Evolutionary conservation across 92 coral and sea anemone genomes (phyloP), one percentile per base, ranked within the genome.

Genomic region (Epizoanthus ramosus): DNA sequence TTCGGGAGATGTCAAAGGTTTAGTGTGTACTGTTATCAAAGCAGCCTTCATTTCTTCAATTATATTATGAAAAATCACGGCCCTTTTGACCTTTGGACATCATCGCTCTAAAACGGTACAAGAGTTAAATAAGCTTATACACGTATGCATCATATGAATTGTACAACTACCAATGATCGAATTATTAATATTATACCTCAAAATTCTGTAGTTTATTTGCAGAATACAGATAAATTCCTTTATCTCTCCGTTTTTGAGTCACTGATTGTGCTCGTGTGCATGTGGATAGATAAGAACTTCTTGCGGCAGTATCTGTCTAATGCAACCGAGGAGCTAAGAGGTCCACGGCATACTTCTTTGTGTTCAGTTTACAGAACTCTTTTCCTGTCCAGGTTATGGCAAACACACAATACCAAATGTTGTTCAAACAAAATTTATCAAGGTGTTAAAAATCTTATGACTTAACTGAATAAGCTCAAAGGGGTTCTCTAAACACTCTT

Each of bases 41-140:
- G 71, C 66, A 21, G 57, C 82, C 71, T 77, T 77, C 82, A 45
- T 77, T 77, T 77, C 71, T 77, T 37, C 82, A 57, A 77, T 77
- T 77, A 77, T 19, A 61, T 23, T 39, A 77, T 77, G 71, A 77
- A 77, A 77, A 77, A 77, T 77, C 47, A 43, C 71, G 50, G 37
- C 58, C 82, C 82, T 59, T 77, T 77, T 77, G 82, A 77, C 82
- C 71, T 33, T 39, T 6, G 47, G 23, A 77, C 41, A 41, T 77
- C 82, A 77, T 77, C 82, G 82, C 82, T 77, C 60, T 77, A 77
- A 77, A 77, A 77, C 57, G 82, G 71, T 77, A 61, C 82, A 77
- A 61, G 71, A 63, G 66, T 33, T 22, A 39, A 14, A 41, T 33
- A 77, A 77, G 24, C 68, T 41, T 43, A 41, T 16, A 37, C 7